Base-by-base conservation (phyloP, 2,113 vertebrate genomes). In the Microcebus lehilahytsara region DNA sequence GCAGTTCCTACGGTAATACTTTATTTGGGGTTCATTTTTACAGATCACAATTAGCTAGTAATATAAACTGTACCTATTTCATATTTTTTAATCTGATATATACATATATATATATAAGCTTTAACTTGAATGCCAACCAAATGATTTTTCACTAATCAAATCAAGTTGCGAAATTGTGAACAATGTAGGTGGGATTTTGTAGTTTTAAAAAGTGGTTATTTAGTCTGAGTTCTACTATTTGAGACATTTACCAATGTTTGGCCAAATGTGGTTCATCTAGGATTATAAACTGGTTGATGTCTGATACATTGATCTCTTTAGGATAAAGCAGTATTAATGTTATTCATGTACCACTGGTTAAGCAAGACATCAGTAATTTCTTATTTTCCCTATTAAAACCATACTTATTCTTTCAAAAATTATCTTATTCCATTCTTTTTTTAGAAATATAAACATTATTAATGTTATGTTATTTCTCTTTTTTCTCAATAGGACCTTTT, bases 341-440 rank as follows among this genome's bases (percentile, higher is more conserved):
- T 37, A 32, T 53, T 40, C 10, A 64, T 25, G 11, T 81, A 66
- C 30, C 7, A 46, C 5, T 51, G 17, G 34, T 78, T 78, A 22
- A 91, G 11, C 34, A 79, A 53, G 34, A 79, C 20, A 80, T 60
- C n/a, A 42, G 66, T 84, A 53, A 1, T 13, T 40, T 78, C 42
- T 88, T 32, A 30, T 91, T 95, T 92, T 92, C 56, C 78, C 25
- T 88, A 91, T 34, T 51, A 64, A 1, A 56, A 72, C 2, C 3
- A 81, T 87, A 49, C 72, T 71, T 72, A 86, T 93, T 94, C 40
- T 89, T 85, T 5, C 12, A 72, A 72, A 72, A 83, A 85, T 96
- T 86, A 34, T 16, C 32, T 89, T 14, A 79, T 40, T 12, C 0
- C 8, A 40, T 7, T 51, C 17, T 92, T 85, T 97, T 94, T 27